Evolutionary conservation across 2,797 vertebrate genomes (phyloP).

Genomic region (Sardinella longiceps): DNA sequence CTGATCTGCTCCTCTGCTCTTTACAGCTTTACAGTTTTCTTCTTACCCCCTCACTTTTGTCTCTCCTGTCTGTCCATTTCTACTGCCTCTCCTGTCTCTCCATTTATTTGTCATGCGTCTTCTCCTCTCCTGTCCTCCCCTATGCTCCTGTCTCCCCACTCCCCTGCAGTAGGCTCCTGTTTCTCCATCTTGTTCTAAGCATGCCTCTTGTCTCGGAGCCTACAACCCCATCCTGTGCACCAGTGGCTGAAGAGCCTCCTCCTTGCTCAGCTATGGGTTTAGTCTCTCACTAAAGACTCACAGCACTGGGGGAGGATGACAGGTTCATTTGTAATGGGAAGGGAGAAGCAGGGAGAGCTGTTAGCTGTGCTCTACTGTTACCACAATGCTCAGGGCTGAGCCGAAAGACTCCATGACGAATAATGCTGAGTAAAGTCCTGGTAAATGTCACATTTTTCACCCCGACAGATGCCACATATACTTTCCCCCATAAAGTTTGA

Average conservation of each 20-base stretch:
- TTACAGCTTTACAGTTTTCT: too few species aligned
- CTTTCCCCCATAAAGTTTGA: neutral
- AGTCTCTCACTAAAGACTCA: neutral
- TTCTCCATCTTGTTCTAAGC: neutral
- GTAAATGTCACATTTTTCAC: neutral
- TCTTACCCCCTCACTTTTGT: too few species aligned
- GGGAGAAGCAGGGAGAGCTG: neutral
- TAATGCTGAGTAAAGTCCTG: neutral
- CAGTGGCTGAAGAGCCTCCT: neutral
- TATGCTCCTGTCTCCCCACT: slow-evolving; percentile 43
- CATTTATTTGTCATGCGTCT: neutral
- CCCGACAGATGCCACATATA: neutral
- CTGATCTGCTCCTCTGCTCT: neutral
- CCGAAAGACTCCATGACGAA: neutral
- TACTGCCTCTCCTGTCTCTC: too few species aligned
- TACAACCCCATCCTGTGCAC: neutral
- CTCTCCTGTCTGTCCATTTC: too few species aligned
- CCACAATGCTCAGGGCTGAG: neutral
- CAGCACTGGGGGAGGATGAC: neutral
- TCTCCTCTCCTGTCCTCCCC: slow-evolving; percentile 19
- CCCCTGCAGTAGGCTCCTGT: neutral
- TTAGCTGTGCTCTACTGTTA: neutral
- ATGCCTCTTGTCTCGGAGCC: neutral
- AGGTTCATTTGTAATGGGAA: neutral
- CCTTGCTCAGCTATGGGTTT: neutral